A percentile compares a stretch with the other conserved stretches of the same genome.
phyloP scores from a whole-genome alignment of 2,797 vertebrate species.

The Silurus aristotelis region DNA sequence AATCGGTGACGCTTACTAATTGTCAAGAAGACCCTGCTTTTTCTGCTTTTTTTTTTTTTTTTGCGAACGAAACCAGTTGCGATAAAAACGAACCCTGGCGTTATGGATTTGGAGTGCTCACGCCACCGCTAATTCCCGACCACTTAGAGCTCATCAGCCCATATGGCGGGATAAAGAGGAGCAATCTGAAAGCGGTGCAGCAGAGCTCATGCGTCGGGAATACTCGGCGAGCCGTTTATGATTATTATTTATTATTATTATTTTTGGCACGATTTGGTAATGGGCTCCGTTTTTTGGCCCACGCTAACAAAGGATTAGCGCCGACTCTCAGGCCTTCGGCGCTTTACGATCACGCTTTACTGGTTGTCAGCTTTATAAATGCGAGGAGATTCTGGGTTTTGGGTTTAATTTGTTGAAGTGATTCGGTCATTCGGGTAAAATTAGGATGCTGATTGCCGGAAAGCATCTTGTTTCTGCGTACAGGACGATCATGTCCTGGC shows the following conservation, averaged over 20 bases:
- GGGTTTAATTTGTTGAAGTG: not conserved
- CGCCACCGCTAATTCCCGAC: slow-evolving; percentile 18
- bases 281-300: slow-evolving; percentile 7
- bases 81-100: slow-evolving; percentile 9
- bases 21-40: slow-evolving; percentile 26
- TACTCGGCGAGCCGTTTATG: slow-evolving; percentile 12
- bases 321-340: not conserved
- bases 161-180: slow-evolving; percentile 33
- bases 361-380: not conserved
- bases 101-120: slow-evolving; percentile 21
- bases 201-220: slow-evolving; percentile 12
- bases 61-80: too few species aligned
- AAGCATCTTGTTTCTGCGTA: not conserved
- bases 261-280: slow-evolving; percentile 31
- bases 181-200: slow-evolving; percentile 23
- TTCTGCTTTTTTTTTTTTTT: not conserved
- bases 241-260: slow-evolving; percentile 41
- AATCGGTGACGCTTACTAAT: slow-evolving; percentile 40
- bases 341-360: slow-evolving; percentile 11
- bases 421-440: not conserved
- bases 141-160: slow-evolving; percentile 30
- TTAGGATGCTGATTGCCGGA: not conserved
- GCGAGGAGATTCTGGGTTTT: not conserved
- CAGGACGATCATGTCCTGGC: too few species aligned
- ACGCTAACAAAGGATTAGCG: slow-evolving; percentile 2